Percentiles rank a stretch among this genome's conserved stretches.
These are phyloP conservation scores for Cyphomyrmex costatus DNA, from an alignment of 1,140 invertebrate species.

Conservation along the genomic window DNA sequence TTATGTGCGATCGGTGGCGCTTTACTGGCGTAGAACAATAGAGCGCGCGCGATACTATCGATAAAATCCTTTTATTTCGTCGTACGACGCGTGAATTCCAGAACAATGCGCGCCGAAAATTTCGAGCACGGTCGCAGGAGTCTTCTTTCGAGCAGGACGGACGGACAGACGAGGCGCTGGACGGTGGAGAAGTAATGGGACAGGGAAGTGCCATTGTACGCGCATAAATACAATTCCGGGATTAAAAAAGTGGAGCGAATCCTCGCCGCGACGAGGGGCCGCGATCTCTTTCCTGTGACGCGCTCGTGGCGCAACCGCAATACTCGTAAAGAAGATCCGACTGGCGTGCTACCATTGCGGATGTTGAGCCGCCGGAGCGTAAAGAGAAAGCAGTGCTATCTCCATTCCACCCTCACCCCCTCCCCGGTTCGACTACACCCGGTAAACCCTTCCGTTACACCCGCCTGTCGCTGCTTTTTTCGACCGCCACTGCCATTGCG, in stretches of 20 bases:
- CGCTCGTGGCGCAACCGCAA: slow-evolving; percentile 65
- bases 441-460: slow-evolving; percentile 71
- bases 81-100: slow-evolving; percentile 42
- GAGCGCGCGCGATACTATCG: slow-evolving; percentile 38
- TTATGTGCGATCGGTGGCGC: slow-evolving; percentile 25
- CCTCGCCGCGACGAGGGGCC: slow-evolving; percentile 41
- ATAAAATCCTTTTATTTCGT: slow-evolving; percentile 49
- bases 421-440: slow-evolving; percentile 49
- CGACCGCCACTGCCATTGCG: neutral
- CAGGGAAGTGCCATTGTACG: slow-evolving; percentile 67
- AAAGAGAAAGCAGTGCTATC: slow-evolving; percentile 57
- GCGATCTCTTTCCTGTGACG: slow-evolving; percentile 58
- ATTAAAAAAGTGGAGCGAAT: slow-evolving; percentile 73
- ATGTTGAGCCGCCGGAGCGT: slow-evolving; percentile 66
- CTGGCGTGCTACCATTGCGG: slow-evolving; percentile 50
- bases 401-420: slow-evolving; percentile 24
- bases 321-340: slow-evolving; percentile 77
- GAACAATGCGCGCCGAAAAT: slow-evolving; percentile 60
- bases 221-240: slow-evolving; percentile 74
- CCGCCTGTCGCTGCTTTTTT: slow-evolving; percentile 66
- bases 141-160: slow-evolving; percentile 27
- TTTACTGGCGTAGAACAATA: slow-evolving; percentile 13
- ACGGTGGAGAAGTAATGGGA: slow-evolving; percentile 69
- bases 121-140: slow-evolving; percentile 31
- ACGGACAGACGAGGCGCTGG: slow-evolving; percentile 18